Base-by-base conservation (phyloP, 2,797 vertebrate species). In the Clarias laeviceps region DNA sequence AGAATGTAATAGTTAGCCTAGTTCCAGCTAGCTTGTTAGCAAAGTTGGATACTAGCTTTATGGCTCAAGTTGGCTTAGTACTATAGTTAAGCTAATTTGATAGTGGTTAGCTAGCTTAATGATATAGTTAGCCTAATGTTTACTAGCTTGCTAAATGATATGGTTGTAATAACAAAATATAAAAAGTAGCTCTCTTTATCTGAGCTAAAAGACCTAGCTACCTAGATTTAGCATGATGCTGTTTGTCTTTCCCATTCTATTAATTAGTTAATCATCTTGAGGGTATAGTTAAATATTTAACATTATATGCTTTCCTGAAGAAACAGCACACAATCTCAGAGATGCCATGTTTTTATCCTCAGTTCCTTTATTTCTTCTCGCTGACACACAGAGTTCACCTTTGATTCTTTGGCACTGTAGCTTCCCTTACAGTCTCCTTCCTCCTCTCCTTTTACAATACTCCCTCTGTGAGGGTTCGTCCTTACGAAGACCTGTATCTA, bases 391-490 rank as follows among this genome's bases (percentile, higher is more conserved):
- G 3, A 27, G 9, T 76, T 76, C 27, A 68, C 69, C 57, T 59
- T 59, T 62, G 62, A 24, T 68, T 34, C 54, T 54, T 70, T 77
- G 34, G 54, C 40, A n/a, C 17, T n/a, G 5, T 68, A 34, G 27
- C 64, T 56, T 69, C 29, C 64, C 40, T 81, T 66, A 66, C 62
- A 12, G 17, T 29, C 24, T 22, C n/a, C 37, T 45, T 22, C n/a
- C 37, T 45, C 24, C 20, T 79, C 20, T 77, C 69, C 20, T 12
- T 78, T 65, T 54, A 82, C 66, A 82, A 64, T 50, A 14, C 18
- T 73, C 54, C 65, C 29, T 84, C 81, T 82, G 78, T 87, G 59
- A 85, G 66, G 32, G 62, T 27, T 79, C 12, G 24, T 32, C 62
- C 73, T 32, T 56, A 68, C 32, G 11, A 56, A 82, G 80, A 69